phyloP scores from a whole-genome alignment of 2,797 vertebrate species.

The Eutrigla gurnardus region DNA sequence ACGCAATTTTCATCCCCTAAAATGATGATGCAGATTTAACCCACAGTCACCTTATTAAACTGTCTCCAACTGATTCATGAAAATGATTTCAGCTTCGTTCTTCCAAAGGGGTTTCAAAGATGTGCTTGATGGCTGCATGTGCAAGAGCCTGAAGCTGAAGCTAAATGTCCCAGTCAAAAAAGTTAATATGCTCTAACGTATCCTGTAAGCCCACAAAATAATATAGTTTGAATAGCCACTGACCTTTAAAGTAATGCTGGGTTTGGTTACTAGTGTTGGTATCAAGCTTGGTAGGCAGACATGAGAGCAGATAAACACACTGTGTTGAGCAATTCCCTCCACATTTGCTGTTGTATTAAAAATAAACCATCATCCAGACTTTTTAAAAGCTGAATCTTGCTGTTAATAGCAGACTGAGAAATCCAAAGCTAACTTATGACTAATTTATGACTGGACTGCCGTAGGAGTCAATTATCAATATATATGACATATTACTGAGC shows the following conservation, averaged over 20 bases:
- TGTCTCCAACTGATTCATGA: background rate
- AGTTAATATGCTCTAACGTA: too few relatives aligned
- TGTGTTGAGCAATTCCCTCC: background rate
- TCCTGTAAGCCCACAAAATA: too few relatives aligned
- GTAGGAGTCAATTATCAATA: conserved; percentile 1
- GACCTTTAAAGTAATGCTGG: background rate
- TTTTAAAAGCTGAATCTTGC: background rate
- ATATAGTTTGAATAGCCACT: too few relatives aligned
- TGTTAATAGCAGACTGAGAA: background rate
- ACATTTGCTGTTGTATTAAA: background rate
- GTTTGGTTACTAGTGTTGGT: background rate
- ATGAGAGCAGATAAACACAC: too few relatives aligned
- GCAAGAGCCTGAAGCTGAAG: background rate
- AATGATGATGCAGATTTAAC: background rate
- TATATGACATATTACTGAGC: conserved; percentile 13
- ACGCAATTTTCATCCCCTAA: background rate
- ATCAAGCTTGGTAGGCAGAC: too few relatives aligned
- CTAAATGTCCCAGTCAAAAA: background rate
- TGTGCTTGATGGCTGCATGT: background rate
- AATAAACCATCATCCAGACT: background rate
- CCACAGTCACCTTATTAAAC: background rate
- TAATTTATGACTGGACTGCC: background rate
- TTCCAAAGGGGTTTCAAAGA: background rate
- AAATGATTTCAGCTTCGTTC: background rate
- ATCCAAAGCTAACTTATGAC: background rate